Base-by-base conservation (phyloP, 2,113 vertebrate genomes). In the Suricata suricatta region DNA sequence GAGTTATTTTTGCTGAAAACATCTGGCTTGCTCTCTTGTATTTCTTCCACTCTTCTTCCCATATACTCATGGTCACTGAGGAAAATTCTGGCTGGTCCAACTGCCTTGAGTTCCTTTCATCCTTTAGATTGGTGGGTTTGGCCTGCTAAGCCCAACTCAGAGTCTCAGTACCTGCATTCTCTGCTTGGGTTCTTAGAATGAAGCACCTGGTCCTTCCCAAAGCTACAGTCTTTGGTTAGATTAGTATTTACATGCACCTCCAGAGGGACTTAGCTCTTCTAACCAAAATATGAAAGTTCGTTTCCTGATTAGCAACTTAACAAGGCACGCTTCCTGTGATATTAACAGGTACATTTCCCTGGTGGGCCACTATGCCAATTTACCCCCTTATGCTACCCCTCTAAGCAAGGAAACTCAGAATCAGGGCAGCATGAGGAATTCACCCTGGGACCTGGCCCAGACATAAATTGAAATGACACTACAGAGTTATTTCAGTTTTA, bases 1-100 rank as follows among this genome's bases (percentile, higher is more conserved):
- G n/a, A 69, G 88, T 33, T 92, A 35, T 87, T 97, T 95, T 92
- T 85, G 92, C 90, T 83, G 27, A 33, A 89, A 96, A 95, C 57
- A 81, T 94, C 79, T 95, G 95, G 68, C 31, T 52, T 33, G 33
- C 23, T 38, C 68, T 77, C n/a, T 89, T 95, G 5, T 27, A 60
- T 79, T 83, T 91, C 85, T 86, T 88, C 71, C 41, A 41, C n/a
- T 66, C 38, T 31, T 88, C 74, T 86, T 82, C 93, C 44, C 31
- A 79, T 29, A 52, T 13, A 50, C 33, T 79, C 33, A 21, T 2
- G 21, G 35, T 77, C 87, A 54, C 90, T 93, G 41, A 69, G 47
- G 47, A 97, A 74, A 88, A 64, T 95, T 66, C 80, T 96, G 79
- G 63, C 90, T 87, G 64, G 13, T 52, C 33, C 33, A 77, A 1